A percentile compares a stretch with the other conserved stretches of the same genome.
phyloP scores from a whole-genome alignment of 2,113 vertebrate species.

The Gnathonemus longibarbis region DNA sequence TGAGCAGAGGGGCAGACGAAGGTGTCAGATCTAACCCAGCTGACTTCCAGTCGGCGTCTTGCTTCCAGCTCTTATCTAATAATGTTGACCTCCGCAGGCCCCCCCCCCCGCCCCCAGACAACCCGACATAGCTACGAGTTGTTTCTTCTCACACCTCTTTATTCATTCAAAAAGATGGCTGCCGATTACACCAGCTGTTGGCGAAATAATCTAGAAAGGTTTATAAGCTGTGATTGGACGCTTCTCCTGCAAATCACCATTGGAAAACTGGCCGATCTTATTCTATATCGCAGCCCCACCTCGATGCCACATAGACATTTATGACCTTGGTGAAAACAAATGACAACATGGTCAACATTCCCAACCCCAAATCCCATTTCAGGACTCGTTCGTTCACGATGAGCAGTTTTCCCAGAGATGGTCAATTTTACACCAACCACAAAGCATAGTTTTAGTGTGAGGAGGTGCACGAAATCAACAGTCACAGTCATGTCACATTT shows the following conservation, averaged over 20 bases:
- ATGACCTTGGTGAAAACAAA: neutral
- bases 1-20: neutral
- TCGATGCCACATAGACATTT: neutral
- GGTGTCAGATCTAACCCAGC: neutral
- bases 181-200: conserved; percentile 19
- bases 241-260: conserved; percentile 15
- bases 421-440: neutral
- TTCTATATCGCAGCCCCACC: neutral
- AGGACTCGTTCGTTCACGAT: neutral
- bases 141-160: neutral
- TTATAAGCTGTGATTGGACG: conserved; percentile 14
- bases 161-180: conserved; percentile 10
- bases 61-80: neutral
- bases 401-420: neutral
- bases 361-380: neutral
- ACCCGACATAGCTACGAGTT: neutral
- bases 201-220: conserved; percentile 3
- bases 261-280: conserved; percentile 20
- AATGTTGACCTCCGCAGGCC: neutral
- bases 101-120: neutral
- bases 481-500: neutral
- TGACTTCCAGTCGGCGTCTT: neutral
- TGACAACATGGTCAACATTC: neutral
- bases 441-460: neutral
- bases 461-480: neutral